Base-by-base conservation (phyloP, 2,888 invertebrate genomes). In the Mesorhabditis belari region DNA sequence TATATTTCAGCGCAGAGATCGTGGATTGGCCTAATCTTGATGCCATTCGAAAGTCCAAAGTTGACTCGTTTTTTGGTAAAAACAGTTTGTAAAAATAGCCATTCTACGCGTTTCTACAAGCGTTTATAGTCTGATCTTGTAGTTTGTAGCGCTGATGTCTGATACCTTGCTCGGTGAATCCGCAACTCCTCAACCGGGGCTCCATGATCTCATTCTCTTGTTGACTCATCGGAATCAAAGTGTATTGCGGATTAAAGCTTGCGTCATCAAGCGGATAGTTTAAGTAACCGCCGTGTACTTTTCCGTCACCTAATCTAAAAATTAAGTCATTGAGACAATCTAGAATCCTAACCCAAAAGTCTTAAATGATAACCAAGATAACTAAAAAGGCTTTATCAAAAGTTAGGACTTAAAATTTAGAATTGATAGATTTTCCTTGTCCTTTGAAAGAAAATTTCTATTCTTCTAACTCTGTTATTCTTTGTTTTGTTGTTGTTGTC, bases 261-360 rank as follows among this genome's bases (percentile, higher is more conserved):
- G 61, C 57, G 5, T 70, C 62, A 5, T 62, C 58, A 5, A 76
- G 62, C 2, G 76, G 76, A 56, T 76, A 76, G 58, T 76, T 76
- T 19, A 76, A 56, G 29, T 74, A 76, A 5, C 76, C 76, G 19
- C 76, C 76, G 57, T 71, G 64, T 4, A 75, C 70, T 52, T 64
- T 50, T 5, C 76, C 76, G 57, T 76, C 76, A 4, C 76, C 76
- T 19, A 76, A 67, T 59, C 70, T 72, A 63, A 60, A 66, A 57
- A 2, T 19, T 55, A 1, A 27, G 26, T n/a, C 27, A 55, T 51
- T 51, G 19, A 51, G 9, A 51, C 12, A 51, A 44, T 9, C 44
- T 44, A 9, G n/a, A 44, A 44, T 44, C 44, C 9, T 44, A n/a
- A 44, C n/a, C 12, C 9, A 44, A 44, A 9, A 23, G 21, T 6